These are phyloP conservation scores for Nerophis lumbriciformis DNA, from an alignment of 2,113 vertebrate species.

Conservation along the genomic window DNA sequence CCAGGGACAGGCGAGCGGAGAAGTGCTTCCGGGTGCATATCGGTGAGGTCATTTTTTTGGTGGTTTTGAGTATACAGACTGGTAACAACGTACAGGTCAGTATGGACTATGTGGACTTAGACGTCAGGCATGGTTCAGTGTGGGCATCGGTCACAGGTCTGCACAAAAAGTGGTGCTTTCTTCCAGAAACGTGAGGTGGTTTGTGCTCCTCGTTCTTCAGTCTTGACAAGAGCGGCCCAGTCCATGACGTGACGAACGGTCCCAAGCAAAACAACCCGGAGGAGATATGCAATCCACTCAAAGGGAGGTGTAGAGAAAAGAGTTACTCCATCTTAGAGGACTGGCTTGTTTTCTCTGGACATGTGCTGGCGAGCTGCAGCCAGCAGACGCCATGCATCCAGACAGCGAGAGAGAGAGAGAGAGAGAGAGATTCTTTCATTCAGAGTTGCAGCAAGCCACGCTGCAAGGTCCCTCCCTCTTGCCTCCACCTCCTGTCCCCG, in stretches of 20 bases:
- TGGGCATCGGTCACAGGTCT: too few species aligned
- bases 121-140: background rate
- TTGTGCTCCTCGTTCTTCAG: background rate
- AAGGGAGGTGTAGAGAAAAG: background rate
- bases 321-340: slow-evolving; percentile 3
- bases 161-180: slow-evolving; percentile 1
- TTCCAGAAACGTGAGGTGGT: background rate
- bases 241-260: slow-evolving; percentile 1
- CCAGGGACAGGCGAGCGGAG: slow-evolving; percentile 17
- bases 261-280: background rate
- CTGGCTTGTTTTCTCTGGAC: slow-evolving; percentile 45
- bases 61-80: slow-evolving; percentile 7
- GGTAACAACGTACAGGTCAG: too few species aligned
- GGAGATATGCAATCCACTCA: background rate
- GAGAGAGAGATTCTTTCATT: slow-evolving; percentile 66
- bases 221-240: background rate
- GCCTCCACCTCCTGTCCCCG: slow-evolving; percentile 38
- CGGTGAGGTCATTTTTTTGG: slow-evolving; percentile 33
- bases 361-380: slow-evolving; percentile 41
- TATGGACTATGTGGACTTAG: background rate
- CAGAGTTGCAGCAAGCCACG: slow-evolving; percentile 65
- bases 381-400: slow-evolving; percentile 24
- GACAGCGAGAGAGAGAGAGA: slow-evolving; percentile 35
- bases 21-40: slow-evolving; percentile 5
- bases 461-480: slow-evolving; percentile 62